Percentiles rank a stretch among this genome's conserved stretches.
Evolutionary conservation across 2,888 invertebrate genomes (phyloP).

Genomic region (Mimas tiliae): DNA sequence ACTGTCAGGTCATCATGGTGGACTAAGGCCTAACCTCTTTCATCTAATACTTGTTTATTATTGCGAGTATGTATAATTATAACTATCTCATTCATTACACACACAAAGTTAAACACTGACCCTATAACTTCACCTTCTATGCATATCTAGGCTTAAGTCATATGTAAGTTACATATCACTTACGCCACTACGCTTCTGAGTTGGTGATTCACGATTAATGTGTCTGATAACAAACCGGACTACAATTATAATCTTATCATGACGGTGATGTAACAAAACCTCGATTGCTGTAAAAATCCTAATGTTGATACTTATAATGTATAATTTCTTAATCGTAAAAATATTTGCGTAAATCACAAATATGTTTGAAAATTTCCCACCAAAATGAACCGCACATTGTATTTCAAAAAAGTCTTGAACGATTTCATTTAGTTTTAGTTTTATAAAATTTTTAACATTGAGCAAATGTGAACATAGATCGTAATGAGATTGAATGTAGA

Average conservation of each 20-base stretch:
- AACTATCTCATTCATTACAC: background rate
- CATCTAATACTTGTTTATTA: background rate
- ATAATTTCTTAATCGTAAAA: background rate
- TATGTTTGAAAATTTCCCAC: too few relatives aligned
- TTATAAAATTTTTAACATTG: too few relatives aligned
- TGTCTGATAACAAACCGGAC: slow-evolving; percentile 15
- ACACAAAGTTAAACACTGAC: background rate
- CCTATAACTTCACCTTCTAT: background rate
- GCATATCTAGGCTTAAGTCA: too few relatives aligned
- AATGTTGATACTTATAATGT: background rate
- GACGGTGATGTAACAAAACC: background rate
- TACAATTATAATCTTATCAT: slow-evolving; percentile 7
- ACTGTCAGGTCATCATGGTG: too few relatives aligned
- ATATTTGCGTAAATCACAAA: background rate
- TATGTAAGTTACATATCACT: too few relatives aligned
- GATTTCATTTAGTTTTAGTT: too few relatives aligned
- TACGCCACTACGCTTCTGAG: too few relatives aligned
- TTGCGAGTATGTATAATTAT: background rate
- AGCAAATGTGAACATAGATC: too few relatives aligned
- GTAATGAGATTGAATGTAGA: too few relatives aligned
- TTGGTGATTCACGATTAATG: background rate
- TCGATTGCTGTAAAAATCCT: background rate
- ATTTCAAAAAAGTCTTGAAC: too few relatives aligned
- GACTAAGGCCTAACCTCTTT: background rate
- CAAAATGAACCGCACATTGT: too few relatives aligned